Evolutionary conservation across 2,113 vertebrate species (phyloP).

Genomic region (Misgurnus mizolepis): DNA sequence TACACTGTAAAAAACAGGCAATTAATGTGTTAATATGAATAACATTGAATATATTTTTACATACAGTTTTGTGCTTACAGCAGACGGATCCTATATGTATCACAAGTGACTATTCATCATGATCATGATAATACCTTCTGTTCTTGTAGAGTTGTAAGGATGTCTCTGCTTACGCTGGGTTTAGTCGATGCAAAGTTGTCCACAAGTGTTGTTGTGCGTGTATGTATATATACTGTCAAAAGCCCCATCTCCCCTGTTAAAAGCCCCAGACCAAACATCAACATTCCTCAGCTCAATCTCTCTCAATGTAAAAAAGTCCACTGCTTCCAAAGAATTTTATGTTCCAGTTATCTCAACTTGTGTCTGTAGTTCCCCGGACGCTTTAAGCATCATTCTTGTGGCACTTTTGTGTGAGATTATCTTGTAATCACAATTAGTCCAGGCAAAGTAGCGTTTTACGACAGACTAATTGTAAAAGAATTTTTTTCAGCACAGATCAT

Average conservation of each 20-base stretch:
- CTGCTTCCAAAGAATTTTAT: background rate
- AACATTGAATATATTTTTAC: background rate
- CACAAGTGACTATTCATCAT: too few relatives aligned
- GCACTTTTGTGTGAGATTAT: too few relatives aligned
- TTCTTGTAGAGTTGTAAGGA: background rate
- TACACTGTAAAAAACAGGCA: background rate
- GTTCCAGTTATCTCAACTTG: too few relatives aligned
- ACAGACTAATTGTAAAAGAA: too few relatives aligned
- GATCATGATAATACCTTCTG: background rate
- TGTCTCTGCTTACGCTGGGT: background rate
- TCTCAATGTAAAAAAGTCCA: too few relatives aligned
- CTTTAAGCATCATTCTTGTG: too few relatives aligned
- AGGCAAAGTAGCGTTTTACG: too few relatives aligned
- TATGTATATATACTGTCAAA: background rate
- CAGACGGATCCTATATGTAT: too few relatives aligned
- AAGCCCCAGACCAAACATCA: too few relatives aligned
- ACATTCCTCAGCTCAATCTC: background rate
- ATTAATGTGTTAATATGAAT: background rate
- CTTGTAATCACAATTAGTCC: too few relatives aligned
- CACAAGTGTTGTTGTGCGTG: background rate
- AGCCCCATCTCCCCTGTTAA: background rate
- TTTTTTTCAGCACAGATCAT: too few relatives aligned
- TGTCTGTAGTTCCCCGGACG: background rate
- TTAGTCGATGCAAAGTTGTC: background rate
- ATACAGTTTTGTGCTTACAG: too few relatives aligned